Percentiles rank a stretch among this genome's conserved stretches.
These are phyloP conservation scores for Chamaea fasciata DNA, from an alignment of 2,113 vertebrate species.

Conservation along the genomic window DNA sequence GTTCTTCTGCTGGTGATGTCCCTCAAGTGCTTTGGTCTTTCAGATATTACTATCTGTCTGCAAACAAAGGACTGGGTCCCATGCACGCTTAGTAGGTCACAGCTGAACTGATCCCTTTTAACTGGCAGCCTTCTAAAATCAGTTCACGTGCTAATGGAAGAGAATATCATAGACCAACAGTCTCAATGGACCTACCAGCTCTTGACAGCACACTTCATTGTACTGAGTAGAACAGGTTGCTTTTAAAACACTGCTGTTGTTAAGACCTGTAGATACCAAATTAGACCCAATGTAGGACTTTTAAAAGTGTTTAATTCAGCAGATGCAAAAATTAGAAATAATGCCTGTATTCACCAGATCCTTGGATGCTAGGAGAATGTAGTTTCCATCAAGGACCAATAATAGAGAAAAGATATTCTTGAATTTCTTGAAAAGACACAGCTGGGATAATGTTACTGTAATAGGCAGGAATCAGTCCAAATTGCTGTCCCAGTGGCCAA, in stretches of 20 bases:
- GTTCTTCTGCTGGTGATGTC: neutral
- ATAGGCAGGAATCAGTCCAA: neutral
- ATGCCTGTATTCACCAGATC: neutral
- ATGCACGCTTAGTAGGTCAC: neutral
- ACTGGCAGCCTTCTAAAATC: neutral
- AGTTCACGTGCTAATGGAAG: neutral
- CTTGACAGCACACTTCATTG: neutral
- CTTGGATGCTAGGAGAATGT: neutral
- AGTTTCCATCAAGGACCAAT: neutral
- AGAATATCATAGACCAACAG: neutral
- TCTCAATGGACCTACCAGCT: neutral
- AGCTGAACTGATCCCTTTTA: neutral
- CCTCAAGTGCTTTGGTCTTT: neutral
- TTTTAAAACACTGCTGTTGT: neutral
- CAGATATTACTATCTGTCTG: neutral
- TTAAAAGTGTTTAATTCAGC: neutral
- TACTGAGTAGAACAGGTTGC: neutral
- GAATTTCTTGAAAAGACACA: neutral
- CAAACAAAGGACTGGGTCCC: neutral
- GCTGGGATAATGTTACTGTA: neutral
- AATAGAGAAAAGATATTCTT: neutral
- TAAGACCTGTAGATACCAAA: neutral
- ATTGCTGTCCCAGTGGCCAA: neutral
- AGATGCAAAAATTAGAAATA: neutral
- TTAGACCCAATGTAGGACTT: neutral